Percentiles rank a stretch among this genome's conserved stretches.
Conservation (phyloP, 2,888 invertebrate genomes). For the Leucophenga maculata region DNA sequence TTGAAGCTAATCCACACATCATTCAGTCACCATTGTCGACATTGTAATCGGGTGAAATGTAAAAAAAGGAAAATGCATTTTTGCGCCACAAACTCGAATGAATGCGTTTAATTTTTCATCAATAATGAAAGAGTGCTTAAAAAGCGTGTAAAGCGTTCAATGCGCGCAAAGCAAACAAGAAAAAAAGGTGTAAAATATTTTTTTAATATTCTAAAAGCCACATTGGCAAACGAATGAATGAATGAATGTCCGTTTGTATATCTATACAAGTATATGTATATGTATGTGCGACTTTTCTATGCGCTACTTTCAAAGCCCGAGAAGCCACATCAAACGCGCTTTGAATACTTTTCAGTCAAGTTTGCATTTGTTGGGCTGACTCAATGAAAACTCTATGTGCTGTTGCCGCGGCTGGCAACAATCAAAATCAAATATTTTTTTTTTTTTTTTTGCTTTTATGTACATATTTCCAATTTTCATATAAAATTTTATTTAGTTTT, state of each 20-base stretch:
- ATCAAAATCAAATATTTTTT: conserved; percentile 14
- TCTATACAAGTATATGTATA: too few relatives aligned
- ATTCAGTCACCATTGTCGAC: neutral
- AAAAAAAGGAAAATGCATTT: conserved; percentile 30
- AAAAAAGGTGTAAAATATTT: conserved; percentile 42
- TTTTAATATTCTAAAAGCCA: conserved; percentile 61
- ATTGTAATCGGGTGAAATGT: conserved; percentile 7
- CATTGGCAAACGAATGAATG: conserved; percentile 38
- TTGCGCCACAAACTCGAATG: conserved; percentile 18
- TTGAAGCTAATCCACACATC: neutral
- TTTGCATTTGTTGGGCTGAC: neutral
- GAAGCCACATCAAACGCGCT: conserved; percentile 5
- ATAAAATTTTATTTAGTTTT: conserved; percentile 18
- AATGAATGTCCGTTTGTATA: conserved; percentile 28
- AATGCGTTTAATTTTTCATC: conserved; percentile 52
- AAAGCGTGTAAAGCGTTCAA: conserved; percentile 56
- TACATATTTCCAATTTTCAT: conserved; percentile 3
- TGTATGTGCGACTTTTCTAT: conserved; percentile 9
- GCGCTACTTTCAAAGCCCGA: neutral
- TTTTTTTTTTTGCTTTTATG: conserved; percentile 29
- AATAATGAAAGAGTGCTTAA: conserved; percentile 60
- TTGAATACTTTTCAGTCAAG: neutral
- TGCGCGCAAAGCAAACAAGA: conserved; percentile 40
- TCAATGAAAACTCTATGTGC: conserved; percentile 9
- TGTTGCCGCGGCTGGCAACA: neutral